phyloP scores from a whole-genome alignment of 2,888 invertebrate genomes.

The Trimorus sp. region DNA sequence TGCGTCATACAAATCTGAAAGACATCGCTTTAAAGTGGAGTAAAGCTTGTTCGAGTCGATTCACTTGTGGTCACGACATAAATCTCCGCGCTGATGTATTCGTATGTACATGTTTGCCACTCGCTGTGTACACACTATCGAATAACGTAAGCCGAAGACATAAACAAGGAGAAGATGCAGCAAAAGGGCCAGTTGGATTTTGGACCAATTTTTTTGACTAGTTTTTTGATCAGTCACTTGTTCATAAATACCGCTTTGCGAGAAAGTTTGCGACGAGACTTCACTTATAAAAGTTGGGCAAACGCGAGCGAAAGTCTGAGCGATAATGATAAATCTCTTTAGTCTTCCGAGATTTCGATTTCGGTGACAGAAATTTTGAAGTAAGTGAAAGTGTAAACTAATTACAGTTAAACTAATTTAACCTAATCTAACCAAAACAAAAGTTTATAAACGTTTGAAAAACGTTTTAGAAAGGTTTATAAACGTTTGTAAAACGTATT shows the following conservation, averaged over 20 bases:
- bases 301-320: conserved; percentile 19
- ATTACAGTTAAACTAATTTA: too few species aligned
- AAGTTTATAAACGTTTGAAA: too few species aligned
- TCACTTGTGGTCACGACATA: conserved; percentile 45
- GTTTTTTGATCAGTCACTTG: conserved; percentile 15
- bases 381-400: too few species aligned
- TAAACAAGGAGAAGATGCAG: conserved; percentile 12
- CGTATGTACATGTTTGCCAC: conserved; percentile 8
- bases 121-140: conserved; percentile 1
- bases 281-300: conserved; percentile 24
- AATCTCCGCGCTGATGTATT: conserved; percentile 43
- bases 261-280: conserved; percentile 27
- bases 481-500: too few species aligned
- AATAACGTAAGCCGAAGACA: conserved; percentile 4
- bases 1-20: conserved; percentile 55
- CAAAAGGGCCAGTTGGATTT: conserved; percentile 10
- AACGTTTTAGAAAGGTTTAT: too few species aligned
- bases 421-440: too few species aligned
- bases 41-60: conserved; percentile 44
- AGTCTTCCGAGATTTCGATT: conserved; percentile 16
- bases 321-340: conserved; percentile 26
- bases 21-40: conserved; percentile 44
- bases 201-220: not conserved
- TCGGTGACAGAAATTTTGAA: too few species aligned
- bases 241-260: conserved; percentile 26